A percentile compares a stretch with the other conserved stretches of the same genome.
Conservation (phyloP, 2,888 invertebrate species). For the Mayetiola destructor region DNA sequence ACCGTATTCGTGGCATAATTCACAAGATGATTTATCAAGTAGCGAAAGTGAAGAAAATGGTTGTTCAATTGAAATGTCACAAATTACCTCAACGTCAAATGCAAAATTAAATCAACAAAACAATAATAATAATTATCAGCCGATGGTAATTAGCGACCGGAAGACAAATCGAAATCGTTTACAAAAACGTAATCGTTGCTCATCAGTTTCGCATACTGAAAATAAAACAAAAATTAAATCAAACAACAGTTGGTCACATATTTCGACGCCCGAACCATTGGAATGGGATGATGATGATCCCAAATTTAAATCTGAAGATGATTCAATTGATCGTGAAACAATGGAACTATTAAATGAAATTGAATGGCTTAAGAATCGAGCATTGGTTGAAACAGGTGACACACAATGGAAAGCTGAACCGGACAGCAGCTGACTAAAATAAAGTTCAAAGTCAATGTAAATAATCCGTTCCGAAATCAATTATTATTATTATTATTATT, state of each 20-base stretch:
- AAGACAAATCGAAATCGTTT: not conserved
- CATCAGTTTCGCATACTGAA: too few species aligned
- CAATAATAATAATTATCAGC: too few species aligned
- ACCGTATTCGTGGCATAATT: not conserved
- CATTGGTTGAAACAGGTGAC: constrained; percentile 49
- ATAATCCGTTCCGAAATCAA: too few species aligned
- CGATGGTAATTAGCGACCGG: too few species aligned
- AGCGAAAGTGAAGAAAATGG: constrained; percentile 21
- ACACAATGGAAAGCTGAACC: not conserved
- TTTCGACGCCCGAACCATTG: constrained; percentile 49
- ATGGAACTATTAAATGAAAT: constrained; percentile 50
- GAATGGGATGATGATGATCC: constrained; percentile 47
- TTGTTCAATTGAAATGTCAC: constrained; percentile 1
- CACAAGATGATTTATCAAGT: constrained; percentile 13
- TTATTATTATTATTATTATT: too few species aligned
- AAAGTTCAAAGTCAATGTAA: too few species aligned
- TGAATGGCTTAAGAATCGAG: constrained; percentile 48
- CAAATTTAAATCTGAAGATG: constrained; percentile 33
- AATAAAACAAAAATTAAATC: not conserved
- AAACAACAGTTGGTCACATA: constrained; percentile 42
- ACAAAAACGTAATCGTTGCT: too few species aligned
- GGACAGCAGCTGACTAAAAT: not conserved
- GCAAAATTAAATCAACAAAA: not conserved
- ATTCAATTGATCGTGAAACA: constrained; percentile 47
- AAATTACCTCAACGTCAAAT: not conserved